These are phyloP conservation scores for Pardalotus punctatus DNA, from an alignment of 2,113 vertebrate species.

Conservation along the genomic window DNA sequence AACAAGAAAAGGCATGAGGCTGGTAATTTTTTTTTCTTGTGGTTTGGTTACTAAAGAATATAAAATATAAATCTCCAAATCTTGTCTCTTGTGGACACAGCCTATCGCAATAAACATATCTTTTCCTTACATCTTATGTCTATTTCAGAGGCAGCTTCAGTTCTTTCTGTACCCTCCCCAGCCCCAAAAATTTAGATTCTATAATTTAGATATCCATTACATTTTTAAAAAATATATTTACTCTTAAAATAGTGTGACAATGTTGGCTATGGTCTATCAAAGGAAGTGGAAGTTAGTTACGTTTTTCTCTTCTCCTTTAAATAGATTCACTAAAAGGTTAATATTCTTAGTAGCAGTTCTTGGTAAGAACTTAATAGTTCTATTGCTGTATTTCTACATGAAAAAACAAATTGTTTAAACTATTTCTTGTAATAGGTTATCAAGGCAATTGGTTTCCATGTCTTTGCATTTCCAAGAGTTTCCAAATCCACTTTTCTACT, in stretches of 20 bases:
- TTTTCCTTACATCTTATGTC: not conserved
- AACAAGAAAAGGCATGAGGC: not conserved
- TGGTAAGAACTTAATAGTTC: not conserved
- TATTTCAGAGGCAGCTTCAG: not conserved
- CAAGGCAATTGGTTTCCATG: not conserved
- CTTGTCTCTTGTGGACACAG: not conserved
- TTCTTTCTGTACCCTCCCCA: not conserved
- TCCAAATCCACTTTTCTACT: not conserved
- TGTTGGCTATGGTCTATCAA: not conserved
- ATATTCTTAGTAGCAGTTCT: not conserved
- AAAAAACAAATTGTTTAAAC: not conserved
- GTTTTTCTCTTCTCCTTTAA: not conserved
- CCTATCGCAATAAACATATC: not conserved
- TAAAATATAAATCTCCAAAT: not conserved
- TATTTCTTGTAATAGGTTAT: not conserved
- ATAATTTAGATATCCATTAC: not conserved
- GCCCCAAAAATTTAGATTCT: not conserved
- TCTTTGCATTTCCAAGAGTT: not conserved
- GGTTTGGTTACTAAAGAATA: not conserved
- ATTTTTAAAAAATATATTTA: not conserved
- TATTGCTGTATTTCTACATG: accelerated
- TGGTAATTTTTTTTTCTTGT: not conserved
- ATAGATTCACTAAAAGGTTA: not conserved
- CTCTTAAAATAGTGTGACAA: not conserved
- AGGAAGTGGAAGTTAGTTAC: not conserved